Evolutionary conservation across 92 coral and sea anemone species (phyloP).

Genomic region (Pocillopora meandrina): DNA sequence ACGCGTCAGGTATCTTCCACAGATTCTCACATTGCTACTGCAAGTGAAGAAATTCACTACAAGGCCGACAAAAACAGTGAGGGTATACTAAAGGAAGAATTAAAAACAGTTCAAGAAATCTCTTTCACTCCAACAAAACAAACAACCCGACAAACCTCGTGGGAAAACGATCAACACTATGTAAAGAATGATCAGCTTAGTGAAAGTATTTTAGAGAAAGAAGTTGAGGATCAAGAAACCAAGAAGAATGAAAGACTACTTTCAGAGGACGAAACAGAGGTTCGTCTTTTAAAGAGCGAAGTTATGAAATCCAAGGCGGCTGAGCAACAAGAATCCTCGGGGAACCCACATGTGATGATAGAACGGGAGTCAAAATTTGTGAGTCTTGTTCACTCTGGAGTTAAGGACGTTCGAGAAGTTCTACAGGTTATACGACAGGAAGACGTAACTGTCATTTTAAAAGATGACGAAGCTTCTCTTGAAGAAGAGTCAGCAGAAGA

Average conservation of each 20-base stretch:
- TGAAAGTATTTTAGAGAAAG: slow-evolving; percentile 42
- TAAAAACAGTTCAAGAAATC: slow-evolving; percentile 6
- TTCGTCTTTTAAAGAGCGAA: slow-evolving; percentile 36
- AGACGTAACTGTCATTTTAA: slow-evolving; percentile 40
- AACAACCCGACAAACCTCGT: background rate
- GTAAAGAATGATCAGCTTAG: slow-evolving; percentile 27
- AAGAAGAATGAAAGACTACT: slow-evolving; percentile 49
- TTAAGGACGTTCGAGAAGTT: slow-evolving; percentile 26
- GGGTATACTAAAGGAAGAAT: slow-evolving; percentile 16
- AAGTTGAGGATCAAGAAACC: slow-evolving; percentile 43
- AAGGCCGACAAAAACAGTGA: slow-evolving; percentile 4
- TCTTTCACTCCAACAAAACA: slow-evolving; percentile 6
- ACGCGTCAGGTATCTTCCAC: slow-evolving; percentile 3
- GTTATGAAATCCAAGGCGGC: slow-evolving; percentile 33
- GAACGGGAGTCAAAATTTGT: slow-evolving; percentile 35
- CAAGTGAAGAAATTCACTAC: slow-evolving; percentile 7
- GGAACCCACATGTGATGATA: slow-evolving; percentile 8
- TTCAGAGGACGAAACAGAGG: slow-evolving; percentile 45
- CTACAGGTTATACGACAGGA: slow-evolving; percentile 46
- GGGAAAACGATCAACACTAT: background rate
- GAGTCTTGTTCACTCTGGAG: slow-evolving; percentile 3
- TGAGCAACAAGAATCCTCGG: slow-evolving; percentile 20
- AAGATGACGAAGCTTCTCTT: slow-evolving; percentile 61
- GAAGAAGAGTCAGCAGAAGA: slow-evolving; percentile 49
- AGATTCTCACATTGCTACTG: slow-evolving; percentile 10